Evolutionary conservation across 1,140 invertebrate species (phyloP).

Genomic region (Leucophenga varia): DNA sequence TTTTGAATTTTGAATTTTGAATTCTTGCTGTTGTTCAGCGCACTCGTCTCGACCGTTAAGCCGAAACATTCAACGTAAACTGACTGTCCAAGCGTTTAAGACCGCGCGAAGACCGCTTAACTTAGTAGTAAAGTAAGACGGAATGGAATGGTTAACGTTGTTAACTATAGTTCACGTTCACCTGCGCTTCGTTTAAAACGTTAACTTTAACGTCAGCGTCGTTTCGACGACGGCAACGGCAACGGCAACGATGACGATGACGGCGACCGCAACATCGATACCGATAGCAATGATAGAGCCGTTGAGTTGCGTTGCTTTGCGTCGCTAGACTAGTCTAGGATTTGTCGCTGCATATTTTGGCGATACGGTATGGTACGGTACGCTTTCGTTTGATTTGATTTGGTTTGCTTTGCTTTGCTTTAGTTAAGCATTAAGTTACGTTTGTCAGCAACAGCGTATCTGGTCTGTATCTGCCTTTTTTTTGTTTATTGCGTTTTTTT

Average conservation of each 20-base stretch:
- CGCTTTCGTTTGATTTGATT: background rate
- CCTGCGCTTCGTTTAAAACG: too few relatives aligned
- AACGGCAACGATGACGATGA: background rate
- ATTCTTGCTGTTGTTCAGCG: constrained; percentile 27
- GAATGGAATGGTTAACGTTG: constrained; percentile 8
- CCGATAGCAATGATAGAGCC: too few relatives aligned
- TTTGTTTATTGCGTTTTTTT: constrained; percentile 14
- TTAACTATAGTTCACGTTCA: constrained; percentile 1
- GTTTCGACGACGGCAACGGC: constrained; percentile 3
- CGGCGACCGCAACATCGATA: too few relatives aligned
- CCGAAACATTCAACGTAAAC: constrained; percentile 53
- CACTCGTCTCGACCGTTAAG: constrained; percentile 41
- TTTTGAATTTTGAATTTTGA: background rate
- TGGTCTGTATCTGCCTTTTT: constrained; percentile 10
- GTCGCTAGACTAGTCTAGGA: too few relatives aligned
- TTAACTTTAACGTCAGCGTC: constrained; percentile 6
- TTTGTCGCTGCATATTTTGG: too few relatives aligned
- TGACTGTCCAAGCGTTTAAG: constrained; percentile 48
- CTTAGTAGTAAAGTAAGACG: too few relatives aligned
- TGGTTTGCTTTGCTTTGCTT: too few relatives aligned
- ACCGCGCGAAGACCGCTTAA: constrained; percentile 46
- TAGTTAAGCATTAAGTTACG: too few relatives aligned
- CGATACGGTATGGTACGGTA: too few relatives aligned
- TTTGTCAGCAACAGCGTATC: too few relatives aligned
- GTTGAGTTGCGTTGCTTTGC: background rate